Percentiles rank a stretch among this genome's conserved stretches.
These are phyloP conservation scores for Cephus runcator DNA, from an alignment of 2,888 invertebrate genomes.

Conservation along the genomic window DNA sequence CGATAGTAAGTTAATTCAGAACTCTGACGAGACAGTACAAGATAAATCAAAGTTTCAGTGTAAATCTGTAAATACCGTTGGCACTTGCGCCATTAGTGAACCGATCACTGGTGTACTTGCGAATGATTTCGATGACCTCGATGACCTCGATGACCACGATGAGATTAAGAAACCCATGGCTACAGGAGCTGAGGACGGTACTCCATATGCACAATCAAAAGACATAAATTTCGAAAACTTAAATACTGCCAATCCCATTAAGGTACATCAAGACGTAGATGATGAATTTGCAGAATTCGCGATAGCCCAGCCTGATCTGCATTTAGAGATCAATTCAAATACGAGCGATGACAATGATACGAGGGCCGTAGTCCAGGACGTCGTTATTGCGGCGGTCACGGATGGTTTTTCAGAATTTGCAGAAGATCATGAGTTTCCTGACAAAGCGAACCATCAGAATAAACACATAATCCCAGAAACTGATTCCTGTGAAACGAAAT, in stretches of 20 bases:
- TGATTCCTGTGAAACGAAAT: neutral
- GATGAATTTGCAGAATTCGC: constrained; percentile 28
- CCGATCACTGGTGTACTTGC: neutral
- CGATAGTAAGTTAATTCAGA: neutral
- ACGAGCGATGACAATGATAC: neutral
- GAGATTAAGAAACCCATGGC: neutral
- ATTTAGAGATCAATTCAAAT: neutral
- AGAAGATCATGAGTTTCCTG: neutral
- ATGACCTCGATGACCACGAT: neutral
- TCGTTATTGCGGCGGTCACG: neutral
- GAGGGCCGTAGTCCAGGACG: neutral
- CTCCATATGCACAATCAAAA: constrained; percentile 23
- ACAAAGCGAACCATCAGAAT: neutral
- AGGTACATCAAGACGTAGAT: neutral
- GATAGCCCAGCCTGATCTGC: neutral
- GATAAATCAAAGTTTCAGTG: constrained; percentile 1
- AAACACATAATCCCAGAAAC: neutral
- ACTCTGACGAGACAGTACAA: neutral
- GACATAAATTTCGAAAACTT: constrained; percentile 4
- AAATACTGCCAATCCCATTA: constrained; percentile 10
- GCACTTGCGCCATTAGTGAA: neutral
- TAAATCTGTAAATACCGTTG: neutral
- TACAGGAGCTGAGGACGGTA: neutral
- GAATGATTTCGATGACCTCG: neutral
- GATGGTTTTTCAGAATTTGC: neutral